phyloP scores from a whole-genome alignment of 2,888 invertebrate species.

The Syrista parreyssii region DNA sequence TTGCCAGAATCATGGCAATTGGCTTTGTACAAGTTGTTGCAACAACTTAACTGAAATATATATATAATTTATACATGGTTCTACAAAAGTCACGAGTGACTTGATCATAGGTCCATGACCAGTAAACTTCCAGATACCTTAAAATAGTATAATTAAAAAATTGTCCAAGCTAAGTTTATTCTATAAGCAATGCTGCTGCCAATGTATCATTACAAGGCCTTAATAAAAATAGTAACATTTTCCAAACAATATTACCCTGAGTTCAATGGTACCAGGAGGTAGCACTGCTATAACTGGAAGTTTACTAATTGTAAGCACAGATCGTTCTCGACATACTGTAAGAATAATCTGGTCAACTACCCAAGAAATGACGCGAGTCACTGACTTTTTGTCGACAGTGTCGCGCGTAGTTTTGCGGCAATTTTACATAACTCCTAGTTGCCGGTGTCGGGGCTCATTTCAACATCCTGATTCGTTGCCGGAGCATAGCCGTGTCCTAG shows the following conservation, averaged over 20 bases:
- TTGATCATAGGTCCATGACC: background rate
- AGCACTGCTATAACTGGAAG: background rate
- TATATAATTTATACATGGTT: background rate
- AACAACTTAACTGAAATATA: background rate
- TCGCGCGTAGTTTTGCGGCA: conserved; percentile 37
- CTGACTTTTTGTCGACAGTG: conserved; percentile 14
- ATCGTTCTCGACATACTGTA: background rate
- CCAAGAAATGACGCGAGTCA: conserved; percentile 1
- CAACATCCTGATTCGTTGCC: conserved; percentile 28
- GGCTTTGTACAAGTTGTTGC: background rate
- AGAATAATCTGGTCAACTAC: background rate
- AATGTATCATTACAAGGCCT: background rate
- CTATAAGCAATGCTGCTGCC: background rate
- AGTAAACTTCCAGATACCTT: background rate
- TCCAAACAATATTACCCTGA: background rate
- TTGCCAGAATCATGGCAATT: background rate
- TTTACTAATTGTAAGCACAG: background rate
- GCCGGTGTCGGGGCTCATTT: conserved; percentile 31
- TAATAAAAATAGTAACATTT: background rate
- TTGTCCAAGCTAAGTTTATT: background rate
- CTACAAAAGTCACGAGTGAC: background rate
- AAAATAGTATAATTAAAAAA: background rate
- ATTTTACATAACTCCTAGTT: conserved; percentile 49
- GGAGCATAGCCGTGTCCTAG: background rate
- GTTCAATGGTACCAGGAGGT: background rate